Evolutionary conservation across 2,888 invertebrate genomes (phyloP).

Genomic region (Drosophila sordidula): DNA sequence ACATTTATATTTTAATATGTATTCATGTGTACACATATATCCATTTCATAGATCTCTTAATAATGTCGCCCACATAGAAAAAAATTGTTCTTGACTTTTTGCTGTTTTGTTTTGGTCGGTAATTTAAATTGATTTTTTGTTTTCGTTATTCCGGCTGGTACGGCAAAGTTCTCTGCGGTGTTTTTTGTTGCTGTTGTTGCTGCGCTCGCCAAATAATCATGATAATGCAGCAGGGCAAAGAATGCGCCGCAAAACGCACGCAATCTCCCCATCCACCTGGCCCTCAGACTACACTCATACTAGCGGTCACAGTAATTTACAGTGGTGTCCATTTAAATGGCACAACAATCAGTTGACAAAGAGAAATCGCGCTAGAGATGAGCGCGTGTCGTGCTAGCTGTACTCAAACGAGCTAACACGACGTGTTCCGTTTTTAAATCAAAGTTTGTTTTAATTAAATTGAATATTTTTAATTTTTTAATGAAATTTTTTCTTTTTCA

Average conservation of each 20-base stretch:
- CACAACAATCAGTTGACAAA: slow-evolving; percentile 36
- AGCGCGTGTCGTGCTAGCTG: not conserved
- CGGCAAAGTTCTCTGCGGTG: slow-evolving; percentile 3
- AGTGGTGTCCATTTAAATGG: slow-evolving; percentile 50
- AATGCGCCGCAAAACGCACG: slow-evolving; percentile 35
- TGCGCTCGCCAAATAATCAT: slow-evolving; percentile 38
- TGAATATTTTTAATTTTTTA: no score
- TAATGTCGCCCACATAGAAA: slow-evolving; percentile 17
- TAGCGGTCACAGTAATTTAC: slow-evolving; percentile 3
- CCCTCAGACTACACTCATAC: slow-evolving; percentile 6
- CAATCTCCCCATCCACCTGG: slow-evolving; percentile 10
- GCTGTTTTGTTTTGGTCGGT: slow-evolving; percentile 46
- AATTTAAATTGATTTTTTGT: slow-evolving; percentile 68
- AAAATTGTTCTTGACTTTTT: slow-evolving; percentile 12
- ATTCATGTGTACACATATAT: no score
- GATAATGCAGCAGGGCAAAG: slow-evolving; percentile 45
- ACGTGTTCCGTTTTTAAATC: not conserved
- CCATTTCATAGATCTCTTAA: slow-evolving; percentile 28
- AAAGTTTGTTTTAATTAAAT: no score
- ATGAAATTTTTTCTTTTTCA: no score
- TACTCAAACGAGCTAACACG: not conserved
- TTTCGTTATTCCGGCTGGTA: slow-evolving; percentile 19
- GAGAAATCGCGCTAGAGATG: slow-evolving; percentile 16
- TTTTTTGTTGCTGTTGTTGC: slow-evolving; percentile 13
- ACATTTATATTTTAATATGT: no score